Evolutionary conservation across 1,140 invertebrate species (phyloP).

Genomic region (Aphaenogaster rudis): DNA sequence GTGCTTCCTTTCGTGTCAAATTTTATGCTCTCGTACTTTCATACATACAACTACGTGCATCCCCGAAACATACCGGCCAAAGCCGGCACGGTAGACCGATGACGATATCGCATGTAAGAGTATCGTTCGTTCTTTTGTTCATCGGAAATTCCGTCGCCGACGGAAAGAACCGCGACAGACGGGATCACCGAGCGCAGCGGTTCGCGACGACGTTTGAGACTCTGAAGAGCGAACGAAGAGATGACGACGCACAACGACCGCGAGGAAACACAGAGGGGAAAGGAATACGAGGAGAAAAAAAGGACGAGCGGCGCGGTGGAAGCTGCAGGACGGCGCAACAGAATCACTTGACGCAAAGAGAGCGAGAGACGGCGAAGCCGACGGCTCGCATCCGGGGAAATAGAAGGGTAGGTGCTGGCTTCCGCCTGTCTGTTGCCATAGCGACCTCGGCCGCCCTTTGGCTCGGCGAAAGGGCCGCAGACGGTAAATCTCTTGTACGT

Average conservation of each 20-base stretch:
- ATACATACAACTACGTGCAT: background rate
- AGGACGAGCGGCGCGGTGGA: background rate
- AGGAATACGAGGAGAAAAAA: constrained; percentile 32
- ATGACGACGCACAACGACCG: constrained; percentile 34
- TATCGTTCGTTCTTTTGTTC: constrained; percentile 26
- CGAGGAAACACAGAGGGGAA: constrained; percentile 26
- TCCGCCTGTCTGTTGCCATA: constrained; percentile 84
- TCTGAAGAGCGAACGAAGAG: constrained; percentile 9
- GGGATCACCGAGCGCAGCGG: constrained; percentile 33
- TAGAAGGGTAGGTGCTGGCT: constrained; percentile 77
- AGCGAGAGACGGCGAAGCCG: constrained; percentile 71
- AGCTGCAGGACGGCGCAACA: constrained; percentile 72
- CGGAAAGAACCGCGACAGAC: constrained; percentile 47
- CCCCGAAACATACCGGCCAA: background rate
- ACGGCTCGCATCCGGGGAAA: constrained; percentile 75
- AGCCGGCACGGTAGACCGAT: background rate
- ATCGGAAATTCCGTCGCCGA: constrained; percentile 26
- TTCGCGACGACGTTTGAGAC: constrained; percentile 35
- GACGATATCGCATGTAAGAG: background rate
- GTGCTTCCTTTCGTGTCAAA: background rate
- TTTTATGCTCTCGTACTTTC: background rate
- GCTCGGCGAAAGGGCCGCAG: constrained; percentile 81
- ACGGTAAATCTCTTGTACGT: constrained; percentile 86
- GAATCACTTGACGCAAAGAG: constrained; percentile 80
- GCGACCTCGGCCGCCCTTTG: constrained; percentile 83